These are phyloP conservation scores for Chaetogeoica ovagalla DNA, from an alignment of 2,888 invertebrate species.

Conservation along the genomic window DNA sequence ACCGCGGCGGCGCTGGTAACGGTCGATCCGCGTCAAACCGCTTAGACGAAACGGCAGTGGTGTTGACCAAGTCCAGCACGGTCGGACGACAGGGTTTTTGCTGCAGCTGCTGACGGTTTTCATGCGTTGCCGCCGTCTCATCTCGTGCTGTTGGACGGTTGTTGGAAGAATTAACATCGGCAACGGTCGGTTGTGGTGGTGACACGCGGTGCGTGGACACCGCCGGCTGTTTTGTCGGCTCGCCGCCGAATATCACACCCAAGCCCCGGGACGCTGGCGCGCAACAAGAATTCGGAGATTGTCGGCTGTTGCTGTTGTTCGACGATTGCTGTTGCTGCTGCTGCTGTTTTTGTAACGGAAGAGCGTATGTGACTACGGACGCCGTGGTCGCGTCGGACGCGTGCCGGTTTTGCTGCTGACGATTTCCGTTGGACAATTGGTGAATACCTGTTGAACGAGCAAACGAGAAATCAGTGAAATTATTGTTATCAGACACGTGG, in stretches of 20 bases:
- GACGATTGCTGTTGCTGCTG: not conserved
- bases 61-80: slow-evolving; percentile 5
- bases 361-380: slow-evolving; percentile 11
- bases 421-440: not conserved
- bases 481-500: no score
- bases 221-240: not conserved
- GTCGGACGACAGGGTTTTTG: slow-evolving; percentile 17
- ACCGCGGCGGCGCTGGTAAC: slow-evolving; percentile 25
- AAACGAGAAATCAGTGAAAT: not conserved
- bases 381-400: not conserved
- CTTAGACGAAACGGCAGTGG: not conserved
- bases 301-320: not conserved
- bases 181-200: not conserved
- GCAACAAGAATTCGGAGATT: not conserved
- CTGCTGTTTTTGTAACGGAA: slow-evolving; percentile 27
- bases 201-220: not conserved
- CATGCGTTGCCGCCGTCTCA: not conserved
- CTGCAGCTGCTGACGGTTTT: not conserved
- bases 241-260: not conserved
- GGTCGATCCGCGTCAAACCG: slow-evolving; percentile 33
- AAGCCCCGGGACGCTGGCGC: not conserved
- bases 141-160: not conserved
- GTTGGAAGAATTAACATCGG: not conserved
- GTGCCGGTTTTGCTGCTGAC: not conserved
- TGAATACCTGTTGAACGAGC: not conserved